Conservation (phyloP, 1,140 invertebrate genomes). For the Frieseomelitta varia region DNA sequence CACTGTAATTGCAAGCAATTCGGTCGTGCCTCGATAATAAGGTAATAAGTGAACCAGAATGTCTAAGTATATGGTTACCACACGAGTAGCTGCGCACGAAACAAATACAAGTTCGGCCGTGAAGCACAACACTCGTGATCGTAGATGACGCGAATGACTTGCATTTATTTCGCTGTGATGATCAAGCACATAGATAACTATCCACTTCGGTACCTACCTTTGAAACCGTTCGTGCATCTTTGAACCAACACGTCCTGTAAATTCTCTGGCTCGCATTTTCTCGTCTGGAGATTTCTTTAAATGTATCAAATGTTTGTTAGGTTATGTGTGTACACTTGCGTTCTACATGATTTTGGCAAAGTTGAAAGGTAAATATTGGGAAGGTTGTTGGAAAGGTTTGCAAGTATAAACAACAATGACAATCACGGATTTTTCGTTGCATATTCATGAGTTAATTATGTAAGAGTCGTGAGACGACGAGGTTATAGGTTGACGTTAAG, state of each 20-base stretch:
- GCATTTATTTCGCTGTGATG: constrained; percentile 50
- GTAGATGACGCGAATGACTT: constrained; percentile 68
- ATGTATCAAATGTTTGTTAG: background rate
- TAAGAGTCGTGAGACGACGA: too few species aligned
- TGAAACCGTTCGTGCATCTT: constrained; percentile 19
- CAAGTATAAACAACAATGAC: background rate
- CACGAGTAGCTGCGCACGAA: background rate
- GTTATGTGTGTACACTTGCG: background rate
- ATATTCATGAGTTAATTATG: background rate
- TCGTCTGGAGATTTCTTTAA: too few species aligned
- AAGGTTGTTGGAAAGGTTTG: background rate
- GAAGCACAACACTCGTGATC: constrained; percentile 67
- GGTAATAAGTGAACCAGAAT: background rate
- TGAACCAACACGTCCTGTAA: constrained; percentile 23
- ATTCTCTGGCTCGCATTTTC: background rate
- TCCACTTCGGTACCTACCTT: constrained; percentile 23
- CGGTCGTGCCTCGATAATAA: background rate
- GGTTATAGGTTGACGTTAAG: background rate
- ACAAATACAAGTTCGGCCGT: constrained; percentile 43
- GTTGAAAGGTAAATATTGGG: background rate
- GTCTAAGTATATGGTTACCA: background rate
- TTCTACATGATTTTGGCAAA: background rate
- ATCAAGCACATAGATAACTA: constrained; percentile 29
- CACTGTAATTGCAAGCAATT: background rate
- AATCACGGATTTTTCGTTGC: background rate